A percentile compares a stretch with the other conserved stretches of the same genome.
phyloP scores from a whole-genome alignment of 2,113 vertebrate species.

The Amphiprion ocellaris region DNA sequence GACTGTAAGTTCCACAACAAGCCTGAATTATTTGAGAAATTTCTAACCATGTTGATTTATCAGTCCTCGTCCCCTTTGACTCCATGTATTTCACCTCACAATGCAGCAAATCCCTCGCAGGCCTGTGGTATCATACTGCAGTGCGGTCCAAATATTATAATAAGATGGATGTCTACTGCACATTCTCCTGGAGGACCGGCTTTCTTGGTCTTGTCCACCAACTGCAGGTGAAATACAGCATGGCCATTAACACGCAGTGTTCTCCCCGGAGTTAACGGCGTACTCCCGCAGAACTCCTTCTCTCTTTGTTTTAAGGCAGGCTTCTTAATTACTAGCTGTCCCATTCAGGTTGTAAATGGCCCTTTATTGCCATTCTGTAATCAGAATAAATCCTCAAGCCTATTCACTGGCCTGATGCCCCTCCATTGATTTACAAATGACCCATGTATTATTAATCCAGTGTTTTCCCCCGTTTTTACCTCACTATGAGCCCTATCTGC shows the following conservation, averaged over 20 bases:
- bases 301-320: slow-evolving; percentile 81
- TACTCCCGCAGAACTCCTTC: slow-evolving; percentile 73
- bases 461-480: slow-evolving; percentile 65
- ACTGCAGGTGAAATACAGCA: slow-evolving; percentile 70
- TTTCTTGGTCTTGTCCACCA: slow-evolving; percentile 55
- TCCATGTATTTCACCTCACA: slow-evolving; percentile 35
- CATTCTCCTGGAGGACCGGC: slow-evolving; percentile 63
- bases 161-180: slow-evolving; percentile 67
- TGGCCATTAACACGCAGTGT: slow-evolving; percentile 62
- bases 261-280: slow-evolving; percentile 55
- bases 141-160: slow-evolving; percentile 71
- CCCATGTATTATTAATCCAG: slow-evolving; percentile 82
- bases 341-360: slow-evolving; percentile 83
- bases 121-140: slow-evolving; percentile 55
- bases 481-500: slow-evolving; percentile 68
- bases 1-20: slow-evolving; percentile 25
- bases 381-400: slow-evolving; percentile 83
- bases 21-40: slow-evolving; percentile 8
- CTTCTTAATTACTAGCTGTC: slow-evolving; percentile 83
- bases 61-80: slow-evolving; percentile 24
- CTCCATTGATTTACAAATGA: slow-evolving; percentile 83
- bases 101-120: slow-evolving; percentile 57
- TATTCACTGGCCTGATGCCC: slow-evolving; percentile 79
- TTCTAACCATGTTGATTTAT: slow-evolving; percentile 42
- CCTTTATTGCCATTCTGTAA: slow-evolving; percentile 83